Conservation (phyloP, 2,113 vertebrate species). For the Seriola quinqueradiata region DNA sequence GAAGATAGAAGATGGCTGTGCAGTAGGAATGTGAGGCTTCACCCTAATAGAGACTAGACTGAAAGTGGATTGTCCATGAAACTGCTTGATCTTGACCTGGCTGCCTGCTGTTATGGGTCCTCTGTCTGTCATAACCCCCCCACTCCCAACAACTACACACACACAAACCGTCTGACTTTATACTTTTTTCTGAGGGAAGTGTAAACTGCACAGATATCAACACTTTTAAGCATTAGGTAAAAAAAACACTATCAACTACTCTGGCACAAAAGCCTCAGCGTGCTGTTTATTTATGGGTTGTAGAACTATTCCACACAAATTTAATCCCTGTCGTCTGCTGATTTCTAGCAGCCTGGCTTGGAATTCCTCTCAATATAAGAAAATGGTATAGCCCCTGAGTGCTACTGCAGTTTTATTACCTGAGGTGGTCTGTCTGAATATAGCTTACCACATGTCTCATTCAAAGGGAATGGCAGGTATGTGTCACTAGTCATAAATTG, state of each 20-base stretch:
- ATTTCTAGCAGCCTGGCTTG: slow-evolving; percentile 71
- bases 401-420: slow-evolving; percentile 80
- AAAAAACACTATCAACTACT: slow-evolving; percentile 21
- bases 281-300: slow-evolving; percentile 58
- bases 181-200: slow-evolving; percentile 11
- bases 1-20: slow-evolving; percentile 45
- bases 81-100: slow-evolving; percentile 77
- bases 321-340: slow-evolving; percentile 65
- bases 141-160: slow-evolving; percentile 3
- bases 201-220: slow-evolving; percentile 15
- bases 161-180: slow-evolving; percentile 5
- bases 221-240: slow-evolving; percentile 9
- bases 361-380: slow-evolving; percentile 74
- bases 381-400: slow-evolving; percentile 72
- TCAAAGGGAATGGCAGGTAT: slow-evolving; percentile 83
- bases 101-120: slow-evolving; percentile 65
- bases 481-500: slow-evolving; percentile 81
- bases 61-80: slow-evolving; percentile 73
- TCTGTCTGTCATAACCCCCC: slow-evolving; percentile 55
- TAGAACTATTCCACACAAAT: slow-evolving; percentile 57
- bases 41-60: slow-evolving; percentile 68
- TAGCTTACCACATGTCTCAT: slow-evolving; percentile 82
- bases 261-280: slow-evolving; percentile 40
- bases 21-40: slow-evolving; percentile 56
- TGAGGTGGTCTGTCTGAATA: slow-evolving; percentile 80